Percentiles rank a stretch among this genome's conserved stretches.
phyloP scores from a whole-genome alignment of 2,888 invertebrate species.

The Sympetrum striolatum region DNA sequence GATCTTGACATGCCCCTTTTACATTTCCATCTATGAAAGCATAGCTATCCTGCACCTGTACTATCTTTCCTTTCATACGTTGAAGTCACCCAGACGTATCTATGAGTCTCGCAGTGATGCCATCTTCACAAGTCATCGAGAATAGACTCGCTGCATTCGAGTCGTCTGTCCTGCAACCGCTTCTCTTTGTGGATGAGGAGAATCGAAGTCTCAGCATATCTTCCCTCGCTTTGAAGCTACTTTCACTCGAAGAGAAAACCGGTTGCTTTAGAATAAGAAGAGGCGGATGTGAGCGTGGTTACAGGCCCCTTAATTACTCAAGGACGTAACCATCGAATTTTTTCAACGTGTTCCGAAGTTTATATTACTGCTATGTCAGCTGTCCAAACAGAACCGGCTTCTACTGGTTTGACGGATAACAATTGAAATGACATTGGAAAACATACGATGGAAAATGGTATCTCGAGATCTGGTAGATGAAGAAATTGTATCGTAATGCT shows the following conservation, averaged over 20 bases:
- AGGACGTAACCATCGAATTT: background rate
- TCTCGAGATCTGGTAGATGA: no score
- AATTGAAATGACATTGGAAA: no score
- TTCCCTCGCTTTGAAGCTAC: background rate
- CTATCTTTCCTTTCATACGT: background rate
- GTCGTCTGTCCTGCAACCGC: no score
- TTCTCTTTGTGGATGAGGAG: background rate
- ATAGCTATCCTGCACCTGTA: no score
- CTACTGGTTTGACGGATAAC: no score
- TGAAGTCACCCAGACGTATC: background rate
- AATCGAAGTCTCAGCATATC: background rate
- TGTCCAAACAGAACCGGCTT: no score
- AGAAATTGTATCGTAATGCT: no score
- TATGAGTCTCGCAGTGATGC: background rate
- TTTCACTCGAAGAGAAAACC: constrained; percentile 1
- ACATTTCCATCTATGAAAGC: no score
- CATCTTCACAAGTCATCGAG: background rate
- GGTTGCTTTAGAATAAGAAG: constrained; percentile 1
- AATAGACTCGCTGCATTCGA: background rate
- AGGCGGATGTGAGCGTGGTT: background rate
- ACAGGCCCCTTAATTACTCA: background rate
- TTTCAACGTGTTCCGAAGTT: background rate
- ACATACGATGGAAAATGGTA: no score
- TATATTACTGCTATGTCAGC: no score
- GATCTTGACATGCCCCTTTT: no score